Evolutionary conservation across 2,113 vertebrate species (phyloP).

Genomic region (Riparia riparia): DNA sequence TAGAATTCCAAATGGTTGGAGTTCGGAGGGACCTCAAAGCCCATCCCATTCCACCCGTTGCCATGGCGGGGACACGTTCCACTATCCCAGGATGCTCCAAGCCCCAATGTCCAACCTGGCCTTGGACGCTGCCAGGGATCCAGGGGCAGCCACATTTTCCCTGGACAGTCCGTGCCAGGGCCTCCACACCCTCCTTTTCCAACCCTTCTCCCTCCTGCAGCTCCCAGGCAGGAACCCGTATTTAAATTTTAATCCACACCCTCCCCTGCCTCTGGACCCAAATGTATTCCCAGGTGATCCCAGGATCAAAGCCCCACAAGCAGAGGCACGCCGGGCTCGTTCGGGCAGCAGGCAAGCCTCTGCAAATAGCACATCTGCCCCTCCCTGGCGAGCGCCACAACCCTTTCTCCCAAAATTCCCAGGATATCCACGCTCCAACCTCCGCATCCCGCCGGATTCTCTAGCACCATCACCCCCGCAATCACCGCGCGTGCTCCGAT

Average conservation of each 20-base stretch:
- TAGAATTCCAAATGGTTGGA: background rate
- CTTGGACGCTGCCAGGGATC: background rate
- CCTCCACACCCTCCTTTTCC: background rate
- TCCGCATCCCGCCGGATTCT: rapidly evolving
- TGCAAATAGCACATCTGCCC: background rate
- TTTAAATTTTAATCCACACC: background rate
- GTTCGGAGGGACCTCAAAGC: background rate
- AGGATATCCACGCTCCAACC: rapidly evolving
- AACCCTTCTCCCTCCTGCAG: background rate
- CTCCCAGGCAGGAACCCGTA: background rate
- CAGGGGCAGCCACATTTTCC: background rate
- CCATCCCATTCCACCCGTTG: background rate
- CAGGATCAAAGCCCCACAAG: background rate
- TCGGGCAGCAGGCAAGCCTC: background rate
- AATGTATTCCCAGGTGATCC: background rate
- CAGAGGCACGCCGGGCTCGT: background rate
- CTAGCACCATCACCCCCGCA: rapidly evolving
- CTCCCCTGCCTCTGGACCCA: background rate
- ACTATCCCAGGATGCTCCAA: background rate
- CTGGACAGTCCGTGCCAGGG: rapidly evolving
- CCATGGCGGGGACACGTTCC: background rate
- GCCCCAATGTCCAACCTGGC: rapidly evolving
- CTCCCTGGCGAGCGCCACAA: background rate
- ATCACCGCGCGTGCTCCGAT: background rate
- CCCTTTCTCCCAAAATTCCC: background rate